Base-by-base conservation (phyloP, 1,140 invertebrate species). In the Diploscapter pachys region DNA sequence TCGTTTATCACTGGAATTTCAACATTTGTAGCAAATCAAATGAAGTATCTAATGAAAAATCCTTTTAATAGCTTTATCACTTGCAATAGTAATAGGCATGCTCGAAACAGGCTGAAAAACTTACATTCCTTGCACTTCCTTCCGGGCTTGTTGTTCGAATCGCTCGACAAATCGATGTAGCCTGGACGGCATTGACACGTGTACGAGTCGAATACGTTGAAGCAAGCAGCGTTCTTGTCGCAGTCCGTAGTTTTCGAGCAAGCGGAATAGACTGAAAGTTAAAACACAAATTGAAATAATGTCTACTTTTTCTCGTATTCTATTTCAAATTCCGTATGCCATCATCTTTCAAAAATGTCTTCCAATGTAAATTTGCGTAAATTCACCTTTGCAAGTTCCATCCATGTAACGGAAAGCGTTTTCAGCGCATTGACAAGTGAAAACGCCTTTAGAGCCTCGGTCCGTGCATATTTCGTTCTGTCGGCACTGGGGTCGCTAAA, bases 1-100 rank as follows among this genome's bases (percentile, higher is more conserved):
- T 85, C 84, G 71, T 85, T 86, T 9, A 85, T 73, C 67, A 85
- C 83, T 85, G 66, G 72, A 83, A 80, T 66, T 56, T 52, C 31
- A 31, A 31, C 31, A 31, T 31, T 31, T 31, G 31, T 31, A 31
- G 1, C 31, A 57, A 3, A 4, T 11, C 9, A 52, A 50, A 66
- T 57, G 3, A 31, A 8, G 4, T n/a, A 54, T 62, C 55, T n/a
- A 9, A 65, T 8, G 13, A 8, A 1, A 9, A 65, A 31, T 8
- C 6, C 9, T 8, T 67, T 8, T 74, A 1, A 31, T 31, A 31
- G 31, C 1, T 31, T 31, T 31, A 31, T 31, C 31, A 31, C 31
- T 31, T 31, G 31, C 31, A 31, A 31, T 31, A 31, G 31, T 31
- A 31, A 31, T 31, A 31, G 31, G n/a, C n/a, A n/a, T n/a, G n/a